A percentile compares a stretch with the other conserved stretches of the same genome.
Conservation (phyloP, 2,797 vertebrate species). For the Manis pentadactyla region DNA sequence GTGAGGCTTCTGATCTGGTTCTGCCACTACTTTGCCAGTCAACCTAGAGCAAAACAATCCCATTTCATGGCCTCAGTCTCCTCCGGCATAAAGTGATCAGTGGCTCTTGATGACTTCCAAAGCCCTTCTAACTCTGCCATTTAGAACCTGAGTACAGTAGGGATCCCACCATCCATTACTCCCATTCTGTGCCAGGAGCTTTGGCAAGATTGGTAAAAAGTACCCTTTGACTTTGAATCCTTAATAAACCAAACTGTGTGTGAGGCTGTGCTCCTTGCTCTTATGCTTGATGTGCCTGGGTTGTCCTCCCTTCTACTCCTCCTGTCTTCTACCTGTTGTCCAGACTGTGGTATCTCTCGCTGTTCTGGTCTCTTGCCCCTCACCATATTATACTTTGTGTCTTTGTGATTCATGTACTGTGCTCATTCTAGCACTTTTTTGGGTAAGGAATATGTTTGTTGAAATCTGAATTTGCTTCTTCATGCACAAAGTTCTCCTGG, state of each 20-base stretch:
- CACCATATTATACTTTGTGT: conserved; percentile 13
- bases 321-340: neutral
- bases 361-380: neutral
- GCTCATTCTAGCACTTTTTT: conserved; percentile 33
- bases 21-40: neutral
- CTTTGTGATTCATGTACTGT: conserved; percentile 16
- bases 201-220: conserved; percentile 25
- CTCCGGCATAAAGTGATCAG: neutral
- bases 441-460: neutral
- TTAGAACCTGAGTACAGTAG: neutral
- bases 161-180: neutral
- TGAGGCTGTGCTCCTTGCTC: neutral
- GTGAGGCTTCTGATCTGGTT: neutral
- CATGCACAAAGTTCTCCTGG: conserved; percentile 4
- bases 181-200: neutral
- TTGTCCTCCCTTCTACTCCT: neutral
- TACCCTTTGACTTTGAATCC: neutral
- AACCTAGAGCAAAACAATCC: neutral
- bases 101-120: neutral
- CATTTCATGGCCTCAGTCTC: neutral
- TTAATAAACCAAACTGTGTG: neutral
- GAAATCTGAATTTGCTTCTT: conserved; percentile 28
- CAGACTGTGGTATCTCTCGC: neutral
- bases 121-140: neutral
- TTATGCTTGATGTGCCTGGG: neutral